A percentile compares a stretch with the other conserved stretches of the same genome.
These are phyloP conservation scores for Tapirus indicus DNA, from an alignment of 2,797 vertebrate genomes.

Conservation along the genomic window DNA sequence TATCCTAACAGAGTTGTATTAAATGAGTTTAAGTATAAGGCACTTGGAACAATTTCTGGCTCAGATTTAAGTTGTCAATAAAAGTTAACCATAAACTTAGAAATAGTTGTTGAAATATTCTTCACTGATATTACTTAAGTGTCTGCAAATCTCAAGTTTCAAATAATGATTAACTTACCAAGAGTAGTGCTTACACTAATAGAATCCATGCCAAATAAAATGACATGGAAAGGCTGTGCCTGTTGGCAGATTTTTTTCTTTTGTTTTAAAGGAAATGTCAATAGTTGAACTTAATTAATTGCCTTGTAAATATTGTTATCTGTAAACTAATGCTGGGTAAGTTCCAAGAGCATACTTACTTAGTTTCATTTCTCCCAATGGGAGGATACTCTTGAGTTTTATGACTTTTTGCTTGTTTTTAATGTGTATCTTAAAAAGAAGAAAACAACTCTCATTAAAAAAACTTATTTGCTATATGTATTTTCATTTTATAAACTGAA, in stretches of 20 bases:
- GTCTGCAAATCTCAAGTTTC: not conserved
- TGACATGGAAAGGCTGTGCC: not conserved
- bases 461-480: not conserved
- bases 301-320: not conserved
- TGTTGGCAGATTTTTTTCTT: not conserved
- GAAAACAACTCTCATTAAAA: not conserved
- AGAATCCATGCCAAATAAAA: not conserved
- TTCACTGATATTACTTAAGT: not conserved
- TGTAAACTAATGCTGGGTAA: not conserved
- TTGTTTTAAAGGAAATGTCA: slow-evolving; percentile 17
- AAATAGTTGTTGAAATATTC: not conserved
- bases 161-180: not conserved
- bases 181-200: not conserved
- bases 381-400: not conserved
- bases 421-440: not conserved
- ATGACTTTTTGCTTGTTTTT: not conserved
- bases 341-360: slow-evolving; percentile 31
- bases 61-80: not conserved
- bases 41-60: not conserved
- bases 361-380: not conserved
- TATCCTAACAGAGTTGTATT: not conserved
- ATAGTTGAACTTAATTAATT: not conserved
- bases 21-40: not conserved
- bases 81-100: not conserved
- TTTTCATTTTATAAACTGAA: slow-evolving; percentile 50